Evolutionary conservation across 2,797 vertebrate species (phyloP).

Genomic region (Notolabrus celidotus): DNA sequence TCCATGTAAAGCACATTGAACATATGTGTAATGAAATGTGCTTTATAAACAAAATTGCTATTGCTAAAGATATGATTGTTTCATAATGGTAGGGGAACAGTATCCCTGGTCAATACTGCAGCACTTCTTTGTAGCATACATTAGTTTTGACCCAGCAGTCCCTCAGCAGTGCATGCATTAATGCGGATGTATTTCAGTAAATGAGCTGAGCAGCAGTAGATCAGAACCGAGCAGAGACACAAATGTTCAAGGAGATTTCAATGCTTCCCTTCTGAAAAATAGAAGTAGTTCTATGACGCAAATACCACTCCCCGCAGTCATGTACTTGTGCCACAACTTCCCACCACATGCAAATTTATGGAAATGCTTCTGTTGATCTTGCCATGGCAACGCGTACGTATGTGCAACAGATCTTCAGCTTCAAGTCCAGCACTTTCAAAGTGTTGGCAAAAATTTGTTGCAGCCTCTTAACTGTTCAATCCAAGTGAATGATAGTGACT

Average conservation of each 20-base stretch:
- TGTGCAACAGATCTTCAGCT: constrained; percentile 30
- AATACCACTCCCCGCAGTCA: constrained; percentile 6
- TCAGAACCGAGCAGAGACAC: not conserved
- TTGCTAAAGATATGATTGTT: no score
- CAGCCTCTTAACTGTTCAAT: constrained; percentile 11
- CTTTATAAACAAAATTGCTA: no score
- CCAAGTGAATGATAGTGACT: constrained; percentile 32
- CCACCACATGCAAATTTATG: constrained; percentile 55
- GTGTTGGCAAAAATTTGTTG: constrained; percentile 27
- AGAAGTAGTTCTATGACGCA: not conserved
- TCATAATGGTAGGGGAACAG: no score
- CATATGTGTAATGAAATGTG: no score
- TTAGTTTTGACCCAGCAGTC: not conserved
- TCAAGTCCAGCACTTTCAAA: constrained; percentile 31
- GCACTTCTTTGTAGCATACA: not conserved
- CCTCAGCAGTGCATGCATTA: not conserved
- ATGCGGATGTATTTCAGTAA: constrained; percentile 9
- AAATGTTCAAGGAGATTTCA: not conserved
- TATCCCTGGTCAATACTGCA: no score
- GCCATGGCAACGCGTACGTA: constrained; percentile 45
- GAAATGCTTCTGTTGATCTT: constrained; percentile 41
- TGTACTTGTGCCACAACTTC: constrained; percentile 23
- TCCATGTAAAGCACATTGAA: no score
- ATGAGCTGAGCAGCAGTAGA: not conserved
- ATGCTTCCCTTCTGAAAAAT: not conserved